Conservation (phyloP, 1,140 invertebrate species). For the Drosophila auraria region DNA sequence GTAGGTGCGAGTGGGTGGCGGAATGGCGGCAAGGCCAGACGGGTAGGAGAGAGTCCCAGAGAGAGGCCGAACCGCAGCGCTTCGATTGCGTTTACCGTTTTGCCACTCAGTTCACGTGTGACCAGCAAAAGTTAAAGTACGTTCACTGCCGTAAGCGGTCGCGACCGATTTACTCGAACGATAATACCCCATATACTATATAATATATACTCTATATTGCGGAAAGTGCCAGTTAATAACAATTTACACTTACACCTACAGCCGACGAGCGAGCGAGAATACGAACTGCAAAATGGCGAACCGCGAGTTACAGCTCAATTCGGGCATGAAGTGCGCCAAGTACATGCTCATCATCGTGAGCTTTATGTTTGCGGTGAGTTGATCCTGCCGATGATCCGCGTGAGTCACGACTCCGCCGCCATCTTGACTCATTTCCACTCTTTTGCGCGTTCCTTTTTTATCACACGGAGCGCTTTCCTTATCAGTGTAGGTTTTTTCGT, state of each 20-base stretch:
- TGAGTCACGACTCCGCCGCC: slow-evolving; percentile 67
- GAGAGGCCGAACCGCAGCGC: not conserved
- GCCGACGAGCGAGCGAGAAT: slow-evolving; percentile 5
- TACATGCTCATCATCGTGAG: slow-evolving; percentile 93
- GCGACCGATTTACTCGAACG: slow-evolving; percentile 21
- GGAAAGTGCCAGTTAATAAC: slow-evolving; percentile 30
- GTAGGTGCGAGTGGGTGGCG: slow-evolving; percentile 13
- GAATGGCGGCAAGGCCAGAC: slow-evolving; percentile 16
- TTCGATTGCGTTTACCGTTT: slow-evolving; percentile 61
- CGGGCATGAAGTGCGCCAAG: slow-evolving; percentile 92
- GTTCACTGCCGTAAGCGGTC: slow-evolving; percentile 31
- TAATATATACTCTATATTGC: slow-evolving; percentile 39
- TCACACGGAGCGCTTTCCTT: slow-evolving; percentile 28
- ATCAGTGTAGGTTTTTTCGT: slow-evolving; percentile 31
- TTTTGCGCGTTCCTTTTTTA: slow-evolving; percentile 31
- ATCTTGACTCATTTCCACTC: slow-evolving; percentile 49
- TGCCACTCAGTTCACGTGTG: slow-evolving; percentile 71
- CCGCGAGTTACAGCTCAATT: slow-evolving; percentile 86
- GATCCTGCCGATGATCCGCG: slow-evolving; percentile 26
- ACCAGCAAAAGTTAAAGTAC: slow-evolving; percentile 76
- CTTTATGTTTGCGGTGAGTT: slow-evolving; percentile 94
- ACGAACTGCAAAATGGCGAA: slow-evolving; percentile 63
- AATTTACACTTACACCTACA: slow-evolving; percentile 21
- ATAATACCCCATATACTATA: slow-evolving; percentile 38
- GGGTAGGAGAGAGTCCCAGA: slow-evolving; percentile 12